phyloP scores from a whole-genome alignment of 2,797 vertebrate species.

The Phataginus tetradactyla region DNA sequence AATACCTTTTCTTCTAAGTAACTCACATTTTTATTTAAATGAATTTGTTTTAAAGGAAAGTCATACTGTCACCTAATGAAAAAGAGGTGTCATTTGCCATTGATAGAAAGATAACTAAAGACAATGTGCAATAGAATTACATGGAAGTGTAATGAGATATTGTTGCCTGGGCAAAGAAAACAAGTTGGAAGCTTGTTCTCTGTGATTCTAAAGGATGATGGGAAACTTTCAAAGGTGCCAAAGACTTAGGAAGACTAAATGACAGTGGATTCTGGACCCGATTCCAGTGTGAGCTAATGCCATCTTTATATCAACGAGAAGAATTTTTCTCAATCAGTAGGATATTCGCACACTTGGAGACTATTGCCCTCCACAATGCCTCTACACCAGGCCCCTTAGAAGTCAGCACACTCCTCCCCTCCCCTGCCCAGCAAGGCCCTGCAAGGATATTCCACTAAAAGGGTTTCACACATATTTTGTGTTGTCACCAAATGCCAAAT shows the following conservation, averaged over 20 bases:
- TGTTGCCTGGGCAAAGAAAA: not conserved
- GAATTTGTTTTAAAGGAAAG: not conserved
- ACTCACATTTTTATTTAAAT: not conserved
- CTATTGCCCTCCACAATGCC: accelerated
- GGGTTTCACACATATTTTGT: not conserved
- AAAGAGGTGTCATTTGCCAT: not conserved
- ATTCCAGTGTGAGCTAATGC: not conserved
- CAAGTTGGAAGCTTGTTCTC: not conserved
- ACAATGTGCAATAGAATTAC: not conserved
- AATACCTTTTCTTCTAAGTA: not conserved
- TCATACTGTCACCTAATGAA: not conserved
- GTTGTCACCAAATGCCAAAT: not conserved
- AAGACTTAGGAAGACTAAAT: not conserved
- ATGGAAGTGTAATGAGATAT: not conserved
- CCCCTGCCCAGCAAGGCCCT: not conserved
- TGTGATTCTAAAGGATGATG: not conserved
- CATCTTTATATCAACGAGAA: not conserved
- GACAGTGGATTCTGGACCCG: not conserved
- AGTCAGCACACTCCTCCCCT: not conserved
- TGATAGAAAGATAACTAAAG: not conserved
- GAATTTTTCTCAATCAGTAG: not conserved
- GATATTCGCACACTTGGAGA: not conserved
- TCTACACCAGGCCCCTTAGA: not conserved
- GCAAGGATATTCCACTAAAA: not conserved
- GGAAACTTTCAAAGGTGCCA: not conserved